Evolutionary conservation across 2,113 vertebrate genomes (phyloP), one percentile per base, ranked within the genome.

Genomic region (Pseudorectes ferrugineus): DNA sequence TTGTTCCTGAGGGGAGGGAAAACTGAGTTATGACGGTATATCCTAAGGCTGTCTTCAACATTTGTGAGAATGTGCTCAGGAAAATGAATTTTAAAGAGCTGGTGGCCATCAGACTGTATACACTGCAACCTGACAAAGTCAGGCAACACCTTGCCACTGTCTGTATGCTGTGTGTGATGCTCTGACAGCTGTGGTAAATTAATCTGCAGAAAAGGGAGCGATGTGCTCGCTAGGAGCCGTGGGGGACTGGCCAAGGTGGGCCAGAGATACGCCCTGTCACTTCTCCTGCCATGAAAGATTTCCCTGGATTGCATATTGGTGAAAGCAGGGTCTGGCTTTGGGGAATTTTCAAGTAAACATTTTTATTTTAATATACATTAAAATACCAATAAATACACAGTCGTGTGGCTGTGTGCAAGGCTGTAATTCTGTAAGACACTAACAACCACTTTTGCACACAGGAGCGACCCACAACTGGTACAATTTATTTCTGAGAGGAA

Each of bases 381-480:
- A 89, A 91, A 68, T 73, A 65, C 40, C 15, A 28, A 68, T 31
- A 54, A 63, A 51, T 40, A 8, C 4, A 20, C 35, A 43, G 11
- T 28, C 16, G 12, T 1, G 0, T 17, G 33, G 33, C 35, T 0
- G 0, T 61, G 16, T 7, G 26, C 33, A 62, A 78, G 26, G 29
- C 19, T 1, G 1, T 22, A 12, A 31, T 38, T 85, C 59, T 51
- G 23, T n/a, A 36, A 5, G 10, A 59, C 33, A 15, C 14, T 23
- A 42, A 24, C 12, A 31, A 43, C 40, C 38, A 15, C 26, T 51
- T 80, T 20, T 57, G 49, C n/a, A 11, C 9, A 1, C 49, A n/a
- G 22, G 36, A 35, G 24, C 23, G 29, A 48, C 28, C 25, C 25
- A 33, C 29, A 46, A 11, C 6, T 3, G 36, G 38, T 35, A 29